These are phyloP conservation scores for Damaliscus lunatus DNA, from an alignment of 2,113 vertebrate species.

Conservation along the genomic window DNA sequence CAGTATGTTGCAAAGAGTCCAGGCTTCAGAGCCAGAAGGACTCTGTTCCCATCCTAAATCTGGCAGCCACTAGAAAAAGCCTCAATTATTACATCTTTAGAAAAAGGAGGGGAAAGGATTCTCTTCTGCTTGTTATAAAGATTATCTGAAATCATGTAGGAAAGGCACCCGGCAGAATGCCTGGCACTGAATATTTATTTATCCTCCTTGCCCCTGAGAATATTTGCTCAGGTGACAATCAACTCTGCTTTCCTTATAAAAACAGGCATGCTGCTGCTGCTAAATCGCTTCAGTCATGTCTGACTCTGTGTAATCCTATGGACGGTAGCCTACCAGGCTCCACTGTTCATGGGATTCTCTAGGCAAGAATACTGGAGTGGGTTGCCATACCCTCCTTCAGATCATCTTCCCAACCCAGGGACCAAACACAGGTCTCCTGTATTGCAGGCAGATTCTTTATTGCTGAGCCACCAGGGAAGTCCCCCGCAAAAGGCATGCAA, in stretches of 20 bases:
- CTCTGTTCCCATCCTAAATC: background rate
- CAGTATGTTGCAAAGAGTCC: background rate
- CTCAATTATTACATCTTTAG: background rate
- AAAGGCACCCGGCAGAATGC: background rate
- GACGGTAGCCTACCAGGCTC: background rate
- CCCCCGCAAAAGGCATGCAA: background rate
- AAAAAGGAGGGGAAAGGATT: fast-evolving
- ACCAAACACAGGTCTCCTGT: background rate
- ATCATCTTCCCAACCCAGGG: background rate
- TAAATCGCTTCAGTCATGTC: background rate
- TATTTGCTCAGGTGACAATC: background rate
- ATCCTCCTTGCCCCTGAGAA: background rate
- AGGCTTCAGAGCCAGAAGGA: background rate
- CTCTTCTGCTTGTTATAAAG: background rate
- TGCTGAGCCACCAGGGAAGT: background rate
- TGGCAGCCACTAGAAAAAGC: background rate
- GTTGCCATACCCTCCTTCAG: background rate
- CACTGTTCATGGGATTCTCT: background rate
- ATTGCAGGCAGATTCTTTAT: background rate
- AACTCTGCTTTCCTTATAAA: background rate
- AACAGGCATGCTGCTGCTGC: background rate
- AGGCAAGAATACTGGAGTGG: background rate
- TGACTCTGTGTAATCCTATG: background rate
- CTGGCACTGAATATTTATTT: background rate
- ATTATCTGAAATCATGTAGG: background rate